A percentile compares a stretch with the other conserved stretches of the same genome.
These are phyloP conservation scores for Ormyrus nitidulus DNA, from an alignment of 2,888 invertebrate genomes.

Conservation along the genomic window DNA sequence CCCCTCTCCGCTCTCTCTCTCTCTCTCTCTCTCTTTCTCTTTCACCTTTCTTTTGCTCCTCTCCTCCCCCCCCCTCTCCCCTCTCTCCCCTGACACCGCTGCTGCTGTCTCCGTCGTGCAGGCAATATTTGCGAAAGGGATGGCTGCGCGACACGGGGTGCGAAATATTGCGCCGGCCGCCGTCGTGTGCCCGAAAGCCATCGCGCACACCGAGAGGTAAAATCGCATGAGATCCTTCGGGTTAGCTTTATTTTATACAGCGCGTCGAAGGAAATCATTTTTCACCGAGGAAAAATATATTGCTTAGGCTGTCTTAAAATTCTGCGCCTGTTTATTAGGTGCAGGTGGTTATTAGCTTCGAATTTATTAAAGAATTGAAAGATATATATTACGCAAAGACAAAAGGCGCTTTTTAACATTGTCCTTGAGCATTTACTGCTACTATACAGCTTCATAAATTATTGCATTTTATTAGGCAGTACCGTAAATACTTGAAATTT, in stretches of 20 bases:
- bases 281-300: background rate
- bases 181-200: background rate
- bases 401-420: too few relatives aligned
- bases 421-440: too few relatives aligned
- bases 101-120: background rate
- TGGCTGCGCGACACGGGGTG: background rate
- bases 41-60: background rate
- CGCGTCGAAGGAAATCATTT: conserved; percentile 7
- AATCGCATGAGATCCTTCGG: conserved; percentile 4
- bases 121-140: conserved; percentile 38
- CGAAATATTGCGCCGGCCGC: conserved; percentile 23
- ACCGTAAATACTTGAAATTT: too few relatives aligned
- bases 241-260: background rate
- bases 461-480: too few relatives aligned
- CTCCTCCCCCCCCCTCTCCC: background rate
- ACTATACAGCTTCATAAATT: too few relatives aligned
- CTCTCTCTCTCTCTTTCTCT: conserved; percentile 2
- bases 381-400: too few relatives aligned
- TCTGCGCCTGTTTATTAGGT: too few relatives aligned
- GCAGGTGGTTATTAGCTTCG: too few relatives aligned
- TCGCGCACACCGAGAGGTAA: background rate
- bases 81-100: background rate
- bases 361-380: background rate
- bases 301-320: too few relatives aligned
- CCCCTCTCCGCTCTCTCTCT: background rate